Evolutionary conservation across 2,888 invertebrate genomes (phyloP), one percentile per base, ranked within the genome.

Genomic region (Quadriops clusia): DNA sequence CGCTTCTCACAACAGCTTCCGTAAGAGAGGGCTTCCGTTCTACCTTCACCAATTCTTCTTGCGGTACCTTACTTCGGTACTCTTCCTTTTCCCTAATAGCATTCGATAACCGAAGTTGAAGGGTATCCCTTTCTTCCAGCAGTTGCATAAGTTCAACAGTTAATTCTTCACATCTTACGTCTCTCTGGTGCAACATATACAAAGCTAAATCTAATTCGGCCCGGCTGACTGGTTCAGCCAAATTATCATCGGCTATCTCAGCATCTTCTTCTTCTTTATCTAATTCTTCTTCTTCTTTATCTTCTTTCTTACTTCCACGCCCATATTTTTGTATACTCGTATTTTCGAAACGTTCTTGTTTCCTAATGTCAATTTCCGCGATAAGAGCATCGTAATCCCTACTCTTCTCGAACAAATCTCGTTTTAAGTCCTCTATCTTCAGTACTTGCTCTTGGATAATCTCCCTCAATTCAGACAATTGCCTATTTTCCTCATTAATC

Each of bases 141-240:
- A 90, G 60, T 55, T 77, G 79, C 41, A 82, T 82, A 29, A 90
- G 62, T 54, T 90, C 89, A 47, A 82, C 69, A 1, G 86, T 86
- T 35, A 90, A 65, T 56, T 89, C 87, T 50, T 89, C 87, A 53
- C 84, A 84, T 1, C 84, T 70, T 34, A 87, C 80, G 44, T 89
- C 87, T 40, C 86, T 68, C 50, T 86, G 84, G 54, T 90, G 87
- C 29, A 89, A 61, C 77, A 84, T 82, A 50, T 85, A 85, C 22
- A 85, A 56, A 0, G 86, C 84, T 29, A 84, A 63, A 50, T 87
- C 85, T 30, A 86, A 59, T 55, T 86, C 83, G 1, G 76, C 72
- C 48, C 74, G 43, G 29, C 49, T 56, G 3, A 54, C 56, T 6
- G 51, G 48, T 27, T 56, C 56, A 1, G 45, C 36, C 8, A 47